These are phyloP conservation scores for Phrynosoma platyrhinos DNA, from an alignment of 2,113 vertebrate genomes.

Conservation along the genomic window DNA sequence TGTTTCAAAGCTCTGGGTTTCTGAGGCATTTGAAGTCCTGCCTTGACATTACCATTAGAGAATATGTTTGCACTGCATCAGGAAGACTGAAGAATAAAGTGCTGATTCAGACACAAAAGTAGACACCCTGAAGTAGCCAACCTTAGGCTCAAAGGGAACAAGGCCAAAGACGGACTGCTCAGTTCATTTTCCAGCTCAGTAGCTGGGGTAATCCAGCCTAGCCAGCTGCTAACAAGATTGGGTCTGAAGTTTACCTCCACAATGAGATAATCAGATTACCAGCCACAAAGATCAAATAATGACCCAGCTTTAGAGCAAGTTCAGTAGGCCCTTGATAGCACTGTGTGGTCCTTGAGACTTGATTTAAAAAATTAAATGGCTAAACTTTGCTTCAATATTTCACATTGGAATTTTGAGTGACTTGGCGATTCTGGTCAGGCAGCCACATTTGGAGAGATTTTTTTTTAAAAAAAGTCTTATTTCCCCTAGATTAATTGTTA, in stretches of 20 bases:
- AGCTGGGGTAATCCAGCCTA: constrained; percentile 96
- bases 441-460: constrained; percentile 27
- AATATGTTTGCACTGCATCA: constrained; percentile 76
- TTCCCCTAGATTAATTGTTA: neutral
- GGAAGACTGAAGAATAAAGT: constrained; percentile 88
- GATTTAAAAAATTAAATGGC: constrained; percentile 94
- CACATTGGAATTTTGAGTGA: constrained; percentile 80
- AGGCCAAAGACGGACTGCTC: constrained; percentile 99
- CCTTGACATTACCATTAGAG: constrained; percentile 60
- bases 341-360: constrained; percentile 99
- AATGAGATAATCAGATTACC: constrained; percentile 99
- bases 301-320: constrained; percentile 99
- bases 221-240: constrained; percentile 99
- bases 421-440: constrained; percentile 80
- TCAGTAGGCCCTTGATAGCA: constrained; percentile 97
- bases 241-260: constrained; percentile 99
- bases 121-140: constrained; percentile 91
- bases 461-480: neutral
- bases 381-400: constrained; percentile 86
- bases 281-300: constrained; percentile 99
- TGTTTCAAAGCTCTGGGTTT: constrained; percentile 54
- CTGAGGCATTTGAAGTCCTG: constrained; percentile 51
- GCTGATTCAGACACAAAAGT: constrained; percentile 88
- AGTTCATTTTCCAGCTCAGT: constrained; percentile 99
- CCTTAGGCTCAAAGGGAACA: constrained; percentile 93